These are phyloP conservation scores for Anas bahamensis DNA, from an alignment of 2,797 vertebrate genomes.

Conservation along the genomic window DNA sequence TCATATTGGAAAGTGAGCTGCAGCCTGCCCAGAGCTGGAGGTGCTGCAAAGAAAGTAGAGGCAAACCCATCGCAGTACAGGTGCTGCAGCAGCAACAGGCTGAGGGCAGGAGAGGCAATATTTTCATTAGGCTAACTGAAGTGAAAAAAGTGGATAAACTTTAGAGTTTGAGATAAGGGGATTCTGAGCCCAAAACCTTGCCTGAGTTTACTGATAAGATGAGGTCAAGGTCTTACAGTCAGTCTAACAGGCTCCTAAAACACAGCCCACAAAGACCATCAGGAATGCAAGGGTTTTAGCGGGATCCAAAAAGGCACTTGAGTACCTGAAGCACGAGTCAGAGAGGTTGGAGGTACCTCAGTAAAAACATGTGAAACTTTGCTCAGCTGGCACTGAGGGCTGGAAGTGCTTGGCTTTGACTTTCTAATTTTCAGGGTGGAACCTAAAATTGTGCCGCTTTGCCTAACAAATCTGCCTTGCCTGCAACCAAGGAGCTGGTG, in stretches of 20 bases:
- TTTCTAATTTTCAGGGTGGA: not conserved
- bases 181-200: not conserved
- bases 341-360: not conserved
- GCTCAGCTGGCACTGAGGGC: not conserved
- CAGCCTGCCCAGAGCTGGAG: not conserved
- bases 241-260: not conserved
- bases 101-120: not conserved
- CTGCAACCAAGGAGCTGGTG: not conserved
- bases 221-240: fast-evolving
- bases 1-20: not conserved
- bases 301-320: not conserved
- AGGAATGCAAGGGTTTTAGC: not conserved
- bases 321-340: not conserved
- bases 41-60: not conserved
- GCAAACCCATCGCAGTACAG: not conserved
- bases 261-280: not conserved
- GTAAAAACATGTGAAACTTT: not conserved
- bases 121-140: not conserved
- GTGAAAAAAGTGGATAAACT: not conserved
- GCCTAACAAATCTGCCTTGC: not conserved
- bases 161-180: not conserved
- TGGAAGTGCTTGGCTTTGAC: not conserved
- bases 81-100: not conserved
- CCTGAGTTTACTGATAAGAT: not conserved
- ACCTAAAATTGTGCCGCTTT: not conserved